These are phyloP conservation scores for Cairina moschata DNA, from an alignment of 2,113 vertebrate genomes.

Conservation along the genomic window DNA sequence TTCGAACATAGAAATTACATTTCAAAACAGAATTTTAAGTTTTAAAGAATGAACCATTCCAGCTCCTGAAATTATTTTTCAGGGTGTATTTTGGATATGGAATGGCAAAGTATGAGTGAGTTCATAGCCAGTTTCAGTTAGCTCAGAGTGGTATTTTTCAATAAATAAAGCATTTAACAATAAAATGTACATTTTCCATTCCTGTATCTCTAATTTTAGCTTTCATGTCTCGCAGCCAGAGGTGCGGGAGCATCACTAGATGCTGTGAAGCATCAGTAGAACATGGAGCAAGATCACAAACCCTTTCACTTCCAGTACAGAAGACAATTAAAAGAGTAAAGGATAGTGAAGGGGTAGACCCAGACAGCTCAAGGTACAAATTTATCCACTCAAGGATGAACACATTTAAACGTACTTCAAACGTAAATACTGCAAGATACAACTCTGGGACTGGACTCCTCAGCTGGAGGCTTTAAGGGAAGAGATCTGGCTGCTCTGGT, in stretches of 20 bases:
- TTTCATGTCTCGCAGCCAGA: background rate
- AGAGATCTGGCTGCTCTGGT: background rate
- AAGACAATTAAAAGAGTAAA: background rate
- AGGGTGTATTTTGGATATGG: background rate
- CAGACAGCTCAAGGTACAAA: background rate
- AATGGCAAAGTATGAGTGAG: background rate
- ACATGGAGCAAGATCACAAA: background rate
- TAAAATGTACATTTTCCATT: accelerated
- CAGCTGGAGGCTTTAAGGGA: background rate
- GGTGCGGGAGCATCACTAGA: background rate
- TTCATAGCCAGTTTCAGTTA: background rate
- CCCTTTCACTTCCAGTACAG: background rate
- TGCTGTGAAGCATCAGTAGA: background rate
- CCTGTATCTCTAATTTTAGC: background rate
- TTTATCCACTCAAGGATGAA: background rate
- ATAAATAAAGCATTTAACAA: background rate
- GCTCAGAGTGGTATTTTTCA: background rate
- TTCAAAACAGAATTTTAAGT: background rate
- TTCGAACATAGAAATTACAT: background rate
- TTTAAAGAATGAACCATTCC: background rate
- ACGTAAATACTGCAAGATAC: background rate
- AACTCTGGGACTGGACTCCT: background rate
- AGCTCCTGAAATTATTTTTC: background rate
- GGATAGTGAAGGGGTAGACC: background rate
- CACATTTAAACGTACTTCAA: background rate